phyloP scores from a whole-genome alignment of 2,113 vertebrate genomes.

The Ceyx cyanopectus region DNA sequence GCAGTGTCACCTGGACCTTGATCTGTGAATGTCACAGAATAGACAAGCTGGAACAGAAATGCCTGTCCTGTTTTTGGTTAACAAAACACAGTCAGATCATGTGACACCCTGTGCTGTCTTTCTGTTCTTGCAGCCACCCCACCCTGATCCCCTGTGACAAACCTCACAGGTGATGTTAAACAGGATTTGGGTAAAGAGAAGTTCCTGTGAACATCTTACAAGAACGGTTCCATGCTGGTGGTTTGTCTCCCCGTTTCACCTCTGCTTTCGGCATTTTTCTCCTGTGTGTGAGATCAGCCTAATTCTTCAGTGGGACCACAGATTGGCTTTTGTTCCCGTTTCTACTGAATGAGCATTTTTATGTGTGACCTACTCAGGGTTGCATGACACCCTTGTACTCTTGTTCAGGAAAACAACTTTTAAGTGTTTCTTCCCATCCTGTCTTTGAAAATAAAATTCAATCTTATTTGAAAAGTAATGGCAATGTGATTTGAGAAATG shows the following conservation, averaged over 20 bases:
- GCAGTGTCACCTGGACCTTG: neutral
- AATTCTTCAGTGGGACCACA: neutral
- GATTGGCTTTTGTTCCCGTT: neutral
- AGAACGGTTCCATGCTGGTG: neutral
- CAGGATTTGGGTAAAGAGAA: neutral
- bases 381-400: neutral
- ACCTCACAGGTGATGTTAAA: neutral
- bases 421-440: neutral
- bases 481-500: neutral
- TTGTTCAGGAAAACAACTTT: neutral
- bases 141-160: neutral
- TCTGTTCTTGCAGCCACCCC: neutral
- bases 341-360: neutral
- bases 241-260: neutral
- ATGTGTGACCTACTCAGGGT: neutral
- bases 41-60: neutral
- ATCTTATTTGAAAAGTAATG: neutral
- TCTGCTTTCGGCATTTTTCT: neutral
- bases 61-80: fast-evolving
- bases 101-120: neutral
- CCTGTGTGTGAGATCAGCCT: neutral
- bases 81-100: neutral
- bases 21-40: neutral
- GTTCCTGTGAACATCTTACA: neutral
- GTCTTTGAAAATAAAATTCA: neutral